A percentile compares a stretch with the other conserved stretches of the same genome.
These are phyloP conservation scores for Philypnodon macrostomus DNA, from an alignment of 2,797 vertebrate species.

Conservation along the genomic window DNA sequence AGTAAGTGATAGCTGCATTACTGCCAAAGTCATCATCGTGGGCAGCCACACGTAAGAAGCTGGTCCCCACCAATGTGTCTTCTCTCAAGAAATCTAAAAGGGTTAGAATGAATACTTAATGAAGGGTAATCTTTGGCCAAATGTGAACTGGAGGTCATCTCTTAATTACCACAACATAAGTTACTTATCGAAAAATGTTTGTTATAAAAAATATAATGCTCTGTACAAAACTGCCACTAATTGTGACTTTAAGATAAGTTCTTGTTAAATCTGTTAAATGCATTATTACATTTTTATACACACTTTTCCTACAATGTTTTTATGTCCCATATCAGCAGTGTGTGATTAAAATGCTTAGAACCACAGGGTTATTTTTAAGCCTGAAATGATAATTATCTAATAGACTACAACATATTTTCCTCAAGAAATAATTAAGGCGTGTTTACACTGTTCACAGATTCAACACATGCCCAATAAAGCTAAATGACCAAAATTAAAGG, in stretches of 20 bases:
- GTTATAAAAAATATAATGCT: too few species aligned
- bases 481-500: slow-evolving; percentile 12
- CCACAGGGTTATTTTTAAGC: slow-evolving; percentile 12
- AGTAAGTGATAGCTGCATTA: slow-evolving; percentile 84
- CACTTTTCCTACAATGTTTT: background rate
- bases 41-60: slow-evolving; percentile 85
- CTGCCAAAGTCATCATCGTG: slow-evolving; percentile 86
- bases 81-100: slow-evolving; percentile 85
- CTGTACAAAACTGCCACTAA: too few species aligned
- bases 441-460: slow-evolving; percentile 9
- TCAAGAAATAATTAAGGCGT: slow-evolving; percentile 5
- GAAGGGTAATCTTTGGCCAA: background rate
- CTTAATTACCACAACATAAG: background rate
- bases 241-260: background rate
- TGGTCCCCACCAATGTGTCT: slow-evolving; percentile 85
- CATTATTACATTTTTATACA: too few species aligned
- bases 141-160: background rate
- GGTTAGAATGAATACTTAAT: slow-evolving; percentile 20
- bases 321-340: background rate
- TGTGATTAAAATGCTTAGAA: background rate
- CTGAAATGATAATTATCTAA: slow-evolving; percentile 22
- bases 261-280: too few species aligned
- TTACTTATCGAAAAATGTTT: too few species aligned
- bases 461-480: slow-evolving; percentile 18
- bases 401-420: background rate